phyloP scores from a whole-genome alignment of 2,888 invertebrate species.

The Cyclophora albipunctata region DNA sequence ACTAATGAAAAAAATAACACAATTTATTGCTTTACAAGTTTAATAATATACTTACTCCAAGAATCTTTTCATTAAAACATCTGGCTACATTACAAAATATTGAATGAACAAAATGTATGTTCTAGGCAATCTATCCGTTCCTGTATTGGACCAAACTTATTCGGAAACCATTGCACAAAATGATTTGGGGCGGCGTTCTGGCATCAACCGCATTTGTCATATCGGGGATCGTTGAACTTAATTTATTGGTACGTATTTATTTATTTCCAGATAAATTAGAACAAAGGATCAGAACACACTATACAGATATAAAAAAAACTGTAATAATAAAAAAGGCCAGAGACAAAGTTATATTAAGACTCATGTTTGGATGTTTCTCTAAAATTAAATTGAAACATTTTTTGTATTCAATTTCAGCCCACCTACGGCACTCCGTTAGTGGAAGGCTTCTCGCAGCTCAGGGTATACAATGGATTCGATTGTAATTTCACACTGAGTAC shows the following conservation, averaged over 20 bases:
- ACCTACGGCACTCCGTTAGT: constrained; percentile 77
- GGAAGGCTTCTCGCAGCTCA: constrained; percentile 76
- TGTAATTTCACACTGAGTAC: constrained; percentile 66
- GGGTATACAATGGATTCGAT: constrained; percentile 81
- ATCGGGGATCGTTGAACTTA: constrained; percentile 88
- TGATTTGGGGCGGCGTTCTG: constrained; percentile 90
- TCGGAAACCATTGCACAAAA: constrained; percentile 87
- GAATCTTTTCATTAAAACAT: too few species aligned
- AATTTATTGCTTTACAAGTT: too few species aligned
- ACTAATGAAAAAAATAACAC: too few species aligned
- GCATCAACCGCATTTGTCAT: constrained; percentile 90
- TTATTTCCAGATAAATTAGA: background rate
- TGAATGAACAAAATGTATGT: constrained; percentile 7
- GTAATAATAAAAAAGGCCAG: background rate
- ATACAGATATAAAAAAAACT: background rate
- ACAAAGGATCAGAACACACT: background rate
- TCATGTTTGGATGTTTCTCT: too few species aligned
- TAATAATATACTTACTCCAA: too few species aligned
- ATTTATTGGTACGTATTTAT: constrained; percentile 76
- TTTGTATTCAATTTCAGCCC: constrained; percentile 49
- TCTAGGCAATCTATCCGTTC: constrained; percentile 83
- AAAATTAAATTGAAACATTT: too few species aligned
- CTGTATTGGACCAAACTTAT: constrained; percentile 80
- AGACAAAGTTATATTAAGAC: background rate
- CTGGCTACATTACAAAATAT: too few species aligned